Base-by-base conservation (phyloP, 2,797 vertebrate species). In the Cebuella pygmaea region DNA sequence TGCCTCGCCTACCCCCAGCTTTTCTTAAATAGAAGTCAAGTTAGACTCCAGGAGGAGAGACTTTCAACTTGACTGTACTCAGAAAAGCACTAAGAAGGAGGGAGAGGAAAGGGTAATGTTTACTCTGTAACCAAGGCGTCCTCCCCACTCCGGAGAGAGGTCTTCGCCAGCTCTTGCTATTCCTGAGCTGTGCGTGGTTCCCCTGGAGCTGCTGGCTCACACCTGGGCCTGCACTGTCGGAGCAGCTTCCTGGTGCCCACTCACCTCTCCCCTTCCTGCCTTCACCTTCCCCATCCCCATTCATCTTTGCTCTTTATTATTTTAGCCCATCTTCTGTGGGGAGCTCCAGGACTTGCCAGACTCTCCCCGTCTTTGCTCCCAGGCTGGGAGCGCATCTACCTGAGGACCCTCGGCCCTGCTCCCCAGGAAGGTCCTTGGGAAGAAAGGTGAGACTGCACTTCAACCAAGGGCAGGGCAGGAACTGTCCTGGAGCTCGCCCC, bases 41-140 rank as follows among this genome's bases (percentile, higher is more conserved):
- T 88, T 88, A 88, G 41, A 3, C 15, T 48, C 19, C 50, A 26
- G n/a, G 48, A 36, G 72, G 72, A 44, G 79, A 82, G 94, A 67
- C 92, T 93, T 80, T 95, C 85, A n/a, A 24, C 82, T 82, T 95
- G 95, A 93, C 74, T 55, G 8, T 15, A 15, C 75, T n/a, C 78
- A 5, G 72, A 52, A 24, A 85, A 72, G 12, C 93, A 15, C 22
- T 9, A 14, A 4, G n/a, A n/a, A 4, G 61, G 44, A 15, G 22
- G 20, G 4, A 59, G 12, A 61, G 86, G 94, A 39, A 76, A 70
- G 7, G 41, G 41, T 33, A n/a, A 61, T 79, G 59, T 93, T 96
- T 83, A 46, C 96, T 75, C 87, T 24, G 92, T 76, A 24, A 12
- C 93, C 88, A 33, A 36, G 90, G 97, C 7, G 44, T 22, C 75